These are phyloP conservation scores for Chouioia cunea DNA, from an alignment of 2,888 invertebrate genomes.

Conservation along the genomic window DNA sequence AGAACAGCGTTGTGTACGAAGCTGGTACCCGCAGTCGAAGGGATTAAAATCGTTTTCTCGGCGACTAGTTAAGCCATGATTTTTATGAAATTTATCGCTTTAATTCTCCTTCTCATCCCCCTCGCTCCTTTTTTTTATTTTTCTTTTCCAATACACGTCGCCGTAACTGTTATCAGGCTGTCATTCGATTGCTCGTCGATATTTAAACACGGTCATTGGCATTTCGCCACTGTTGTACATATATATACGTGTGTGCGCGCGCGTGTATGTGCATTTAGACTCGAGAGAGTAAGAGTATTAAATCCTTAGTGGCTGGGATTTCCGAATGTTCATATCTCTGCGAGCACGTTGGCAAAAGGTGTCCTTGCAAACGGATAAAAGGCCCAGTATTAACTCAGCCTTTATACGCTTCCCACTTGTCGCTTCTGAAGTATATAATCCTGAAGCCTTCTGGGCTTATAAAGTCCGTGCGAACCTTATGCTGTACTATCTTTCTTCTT, in stretches of 20 bases:
- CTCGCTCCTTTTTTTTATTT: slow-evolving; percentile 44
- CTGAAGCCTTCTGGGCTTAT: slow-evolving; percentile 33
- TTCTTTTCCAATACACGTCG: neutral
- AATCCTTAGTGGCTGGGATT: slow-evolving; percentile 60
- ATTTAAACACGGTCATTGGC: slow-evolving; percentile 53
- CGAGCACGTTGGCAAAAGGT: slow-evolving; percentile 61
- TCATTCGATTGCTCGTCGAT: slow-evolving; percentile 53
- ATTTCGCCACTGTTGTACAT: neutral
- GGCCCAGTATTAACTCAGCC: slow-evolving; percentile 57
- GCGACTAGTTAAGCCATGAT: slow-evolving; percentile 68
- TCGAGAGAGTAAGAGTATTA: slow-evolving; percentile 48
- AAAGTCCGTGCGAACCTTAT: neutral
- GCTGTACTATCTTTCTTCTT: too few relatives aligned
- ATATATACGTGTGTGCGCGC: neutral
- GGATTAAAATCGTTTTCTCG: slow-evolving; percentile 67
- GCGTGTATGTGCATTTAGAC: neutral
- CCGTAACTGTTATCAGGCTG: neutral
- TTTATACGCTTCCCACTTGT: slow-evolving; percentile 59
- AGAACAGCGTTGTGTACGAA: slow-evolving; percentile 19
- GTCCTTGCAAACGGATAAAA: slow-evolving; percentile 17
- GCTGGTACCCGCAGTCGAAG: slow-evolving; percentile 8
- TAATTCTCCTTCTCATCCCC: slow-evolving; percentile 59
- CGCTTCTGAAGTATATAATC: slow-evolving; percentile 55
- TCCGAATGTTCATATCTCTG: slow-evolving; percentile 66
- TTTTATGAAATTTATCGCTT: slow-evolving; percentile 69